phyloP scores from a whole-genome alignment of 2,113 vertebrate species.

The Glareola pratincola region DNA sequence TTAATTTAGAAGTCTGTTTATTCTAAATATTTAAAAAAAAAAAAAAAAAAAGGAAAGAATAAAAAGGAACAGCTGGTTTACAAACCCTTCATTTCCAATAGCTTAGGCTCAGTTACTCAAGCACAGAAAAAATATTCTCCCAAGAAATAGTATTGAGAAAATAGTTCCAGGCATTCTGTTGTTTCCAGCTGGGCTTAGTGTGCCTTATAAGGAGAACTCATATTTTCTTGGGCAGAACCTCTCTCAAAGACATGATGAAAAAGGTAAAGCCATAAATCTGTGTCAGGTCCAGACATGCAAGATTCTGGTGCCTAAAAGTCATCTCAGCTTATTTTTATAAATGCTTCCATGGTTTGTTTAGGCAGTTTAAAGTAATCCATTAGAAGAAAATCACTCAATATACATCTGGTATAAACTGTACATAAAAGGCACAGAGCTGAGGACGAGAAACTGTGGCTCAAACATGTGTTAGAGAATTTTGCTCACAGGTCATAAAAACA shows the following conservation, averaged over 20 bases:
- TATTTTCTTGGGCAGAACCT: not conserved
- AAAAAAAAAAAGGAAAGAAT: not conserved
- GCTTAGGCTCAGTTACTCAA: not conserved
- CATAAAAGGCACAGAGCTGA: not conserved
- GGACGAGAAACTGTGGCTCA: not conserved
- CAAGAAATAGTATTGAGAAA: not conserved
- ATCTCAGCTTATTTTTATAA: constrained; percentile 1
- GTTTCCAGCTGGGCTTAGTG: not conserved
- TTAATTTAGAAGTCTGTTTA: not conserved
- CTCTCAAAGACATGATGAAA: not conserved
- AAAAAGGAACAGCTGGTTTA: not conserved
- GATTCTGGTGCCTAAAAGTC: not conserved
- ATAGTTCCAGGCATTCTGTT: not conserved
- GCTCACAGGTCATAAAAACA: not conserved
- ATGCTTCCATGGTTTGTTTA: not conserved
- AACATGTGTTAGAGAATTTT: not conserved
- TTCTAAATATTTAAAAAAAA: not conserved
- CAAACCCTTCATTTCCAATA: not conserved
- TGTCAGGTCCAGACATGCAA: not conserved
- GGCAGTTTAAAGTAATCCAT: not conserved
- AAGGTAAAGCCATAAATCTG: not conserved
- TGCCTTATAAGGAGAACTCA: not conserved
- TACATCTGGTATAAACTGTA: not conserved
- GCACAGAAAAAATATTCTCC: not conserved
- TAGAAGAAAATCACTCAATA: not conserved